A percentile compares a stretch with the other conserved stretches of the same genome.
These are phyloP conservation scores for Hydractinia symbiolongicarpus DNA, from an alignment of 30 jellyfish, hydroid and myxozoan species.

Conservation along the genomic window DNA sequence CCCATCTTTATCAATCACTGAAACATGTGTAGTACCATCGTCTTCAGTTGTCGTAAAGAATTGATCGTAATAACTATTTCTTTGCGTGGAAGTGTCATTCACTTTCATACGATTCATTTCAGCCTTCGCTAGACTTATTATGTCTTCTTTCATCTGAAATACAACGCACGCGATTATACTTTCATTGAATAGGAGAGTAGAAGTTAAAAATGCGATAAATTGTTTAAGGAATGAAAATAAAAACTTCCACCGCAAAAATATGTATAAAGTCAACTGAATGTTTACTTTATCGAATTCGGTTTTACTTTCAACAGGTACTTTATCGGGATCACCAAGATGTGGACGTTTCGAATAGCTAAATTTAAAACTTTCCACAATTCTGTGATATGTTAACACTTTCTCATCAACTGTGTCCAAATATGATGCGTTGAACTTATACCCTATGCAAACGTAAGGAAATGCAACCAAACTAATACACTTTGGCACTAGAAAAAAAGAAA, in stretches of 20 bases:
- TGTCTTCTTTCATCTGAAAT: constrained; percentile 11
- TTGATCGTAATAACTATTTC: constrained; percentile 12
- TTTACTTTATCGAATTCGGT: constrained; percentile 47
- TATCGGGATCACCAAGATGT: constrained; percentile 72
- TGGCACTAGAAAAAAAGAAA: not conserved
- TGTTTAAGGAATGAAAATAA: too few species aligned
- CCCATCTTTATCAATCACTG: constrained; percentile 51
- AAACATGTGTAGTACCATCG: constrained; percentile 54
- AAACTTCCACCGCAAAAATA: too few species aligned
- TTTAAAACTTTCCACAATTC: constrained; percentile 69
- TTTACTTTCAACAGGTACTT: constrained; percentile 20
- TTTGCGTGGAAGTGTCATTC: constrained; percentile 36
- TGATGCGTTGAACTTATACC: constrained; percentile 27
- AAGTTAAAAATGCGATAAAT: too few species aligned
- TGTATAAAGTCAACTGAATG: not conserved
- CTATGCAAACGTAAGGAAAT: constrained; percentile 7
- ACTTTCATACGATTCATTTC: constrained; percentile 18
- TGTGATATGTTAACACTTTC: constrained; percentile 58
- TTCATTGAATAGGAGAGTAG: too few species aligned
- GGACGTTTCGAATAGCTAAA: constrained; percentile 82
- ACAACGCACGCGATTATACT: not conserved
- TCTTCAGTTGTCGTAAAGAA: constrained; percentile 30
- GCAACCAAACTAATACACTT: not conserved
- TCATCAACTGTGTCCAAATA: constrained; percentile 14
- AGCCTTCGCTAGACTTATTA: not conserved